Conservation (phyloP, 2,888 invertebrate genomes). For the Lobophora halterata region DNA sequence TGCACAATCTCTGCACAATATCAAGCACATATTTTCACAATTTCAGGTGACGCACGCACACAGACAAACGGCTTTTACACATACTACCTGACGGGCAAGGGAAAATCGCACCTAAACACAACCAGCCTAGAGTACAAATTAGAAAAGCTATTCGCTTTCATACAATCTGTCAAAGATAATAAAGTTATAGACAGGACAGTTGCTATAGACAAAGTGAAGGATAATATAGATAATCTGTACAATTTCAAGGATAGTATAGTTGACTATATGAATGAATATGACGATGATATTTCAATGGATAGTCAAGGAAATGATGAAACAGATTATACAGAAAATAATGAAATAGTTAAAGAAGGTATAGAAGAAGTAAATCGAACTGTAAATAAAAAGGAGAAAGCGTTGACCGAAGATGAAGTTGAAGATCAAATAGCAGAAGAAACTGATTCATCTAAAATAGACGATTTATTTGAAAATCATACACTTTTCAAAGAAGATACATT, state of each 20-base stretch:
- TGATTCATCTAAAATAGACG: too few species aligned
- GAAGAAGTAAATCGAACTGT: conserved; percentile 1
- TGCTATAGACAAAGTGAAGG: conserved; percentile 17
- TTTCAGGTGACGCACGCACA: conserved; percentile 49
- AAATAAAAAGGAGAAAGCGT: not conserved
- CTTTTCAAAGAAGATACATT: not conserved
- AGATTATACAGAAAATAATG: not conserved
- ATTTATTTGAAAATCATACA: too few species aligned
- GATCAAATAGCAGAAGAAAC: conserved; percentile 27
- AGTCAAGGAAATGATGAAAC: not conserved
- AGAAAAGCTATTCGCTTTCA: conserved; percentile 20
- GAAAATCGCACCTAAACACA: conserved; percentile 16
- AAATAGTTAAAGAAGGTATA: not conserved
- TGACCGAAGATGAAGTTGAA: conserved; percentile 13
- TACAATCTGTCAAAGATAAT: conserved; percentile 22
- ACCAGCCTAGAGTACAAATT: conserved; percentile 24
- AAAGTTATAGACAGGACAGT: conserved; percentile 6
- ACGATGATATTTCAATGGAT: not conserved
- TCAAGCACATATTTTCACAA: conserved; percentile 15
- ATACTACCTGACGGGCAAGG: conserved; percentile 35
- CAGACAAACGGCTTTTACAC: conserved; percentile 42
- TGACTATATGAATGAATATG: conserved; percentile 8
- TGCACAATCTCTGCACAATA: conserved; percentile 16
- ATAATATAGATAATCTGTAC: conserved; percentile 10
- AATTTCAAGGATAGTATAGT: conserved; percentile 15